A percentile compares a stretch with the other conserved stretches of the same genome.
phyloP scores from a whole-genome alignment of 2,888 invertebrate genomes.

The Sminthurides aquaticus region DNA sequence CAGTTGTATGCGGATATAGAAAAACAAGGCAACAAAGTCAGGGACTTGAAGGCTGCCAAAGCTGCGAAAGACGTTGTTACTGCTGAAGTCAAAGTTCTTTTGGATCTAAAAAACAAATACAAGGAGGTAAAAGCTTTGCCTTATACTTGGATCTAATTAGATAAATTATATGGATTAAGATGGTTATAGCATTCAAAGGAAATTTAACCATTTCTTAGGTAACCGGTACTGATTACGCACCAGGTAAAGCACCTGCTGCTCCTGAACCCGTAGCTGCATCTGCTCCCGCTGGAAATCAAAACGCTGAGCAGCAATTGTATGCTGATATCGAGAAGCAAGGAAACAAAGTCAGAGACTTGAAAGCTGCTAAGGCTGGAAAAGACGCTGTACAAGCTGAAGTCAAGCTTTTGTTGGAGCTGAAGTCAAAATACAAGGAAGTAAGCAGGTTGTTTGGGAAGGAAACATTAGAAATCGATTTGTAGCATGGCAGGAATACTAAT shows the following conservation, averaged over 20 bases:
- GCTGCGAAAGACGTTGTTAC: constrained; percentile 51
- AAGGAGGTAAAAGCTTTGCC: constrained; percentile 50
- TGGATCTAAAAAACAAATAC: constrained; percentile 66
- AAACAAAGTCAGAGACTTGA: constrained; percentile 64
- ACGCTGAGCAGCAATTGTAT: not conserved
- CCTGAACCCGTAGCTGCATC: not conserved
- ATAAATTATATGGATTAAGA: too few relatives aligned
- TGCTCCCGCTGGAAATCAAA: not conserved
- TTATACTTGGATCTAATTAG: too few relatives aligned
- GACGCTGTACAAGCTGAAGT: constrained; percentile 52
- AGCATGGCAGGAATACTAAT: not conserved
- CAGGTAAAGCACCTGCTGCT: constrained; percentile 4
- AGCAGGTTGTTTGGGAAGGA: not conserved
- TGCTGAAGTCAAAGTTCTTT: constrained; percentile 56
- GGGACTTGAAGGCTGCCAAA: constrained; percentile 57
- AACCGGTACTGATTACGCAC: constrained; percentile 23
- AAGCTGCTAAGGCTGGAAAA: constrained; percentile 51
- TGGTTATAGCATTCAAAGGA: too few relatives aligned
- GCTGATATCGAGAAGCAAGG: constrained; percentile 48
- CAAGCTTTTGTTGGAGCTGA: constrained; percentile 11
- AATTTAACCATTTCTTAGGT: too few relatives aligned
- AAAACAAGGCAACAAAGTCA: constrained; percentile 58
- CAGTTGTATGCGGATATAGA: constrained; percentile 16
- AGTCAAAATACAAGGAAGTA: constrained; percentile 18
- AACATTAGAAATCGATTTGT: not conserved